These are phyloP conservation scores for Otis tarda DNA, from an alignment of 2,113 vertebrate species.

Conservation along the genomic window DNA sequence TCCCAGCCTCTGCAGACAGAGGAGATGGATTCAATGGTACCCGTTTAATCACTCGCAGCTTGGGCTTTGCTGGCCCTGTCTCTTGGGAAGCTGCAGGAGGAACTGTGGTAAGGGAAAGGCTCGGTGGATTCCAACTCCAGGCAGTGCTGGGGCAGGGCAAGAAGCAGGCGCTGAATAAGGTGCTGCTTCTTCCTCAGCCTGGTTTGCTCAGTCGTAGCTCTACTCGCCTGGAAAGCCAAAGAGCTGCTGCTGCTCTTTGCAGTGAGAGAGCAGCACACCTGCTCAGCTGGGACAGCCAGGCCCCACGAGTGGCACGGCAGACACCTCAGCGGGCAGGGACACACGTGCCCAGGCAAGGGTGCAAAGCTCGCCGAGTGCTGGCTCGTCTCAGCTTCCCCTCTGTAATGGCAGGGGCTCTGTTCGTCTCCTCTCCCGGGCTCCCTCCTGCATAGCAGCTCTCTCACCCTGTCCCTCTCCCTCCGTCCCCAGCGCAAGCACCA, in stretches of 20 bases:
- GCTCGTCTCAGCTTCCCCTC: not conserved
- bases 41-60: not conserved
- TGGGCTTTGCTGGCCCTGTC: not conserved
- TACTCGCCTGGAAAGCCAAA: not conserved
- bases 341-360: not conserved
- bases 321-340: rapidly evolving
- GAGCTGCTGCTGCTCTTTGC: not conserved
- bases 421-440: rapidly evolving
- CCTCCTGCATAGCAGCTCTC: not conserved
- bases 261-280: not conserved
- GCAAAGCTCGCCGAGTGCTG: not conserved
- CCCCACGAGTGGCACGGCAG: not conserved
- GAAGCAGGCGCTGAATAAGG: not conserved
- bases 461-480: not conserved
- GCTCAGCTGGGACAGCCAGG: not conserved
- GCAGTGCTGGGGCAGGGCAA: not conserved
- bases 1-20: not conserved
- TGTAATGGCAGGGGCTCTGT: rapidly evolving
- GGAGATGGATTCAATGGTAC: not conserved
- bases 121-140: not conserved
- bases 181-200: not conserved
- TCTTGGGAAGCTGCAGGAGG: not conserved
- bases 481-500: not conserved
- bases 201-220: not conserved
- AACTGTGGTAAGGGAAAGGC: not conserved